A percentile compares a stretch with the other conserved stretches of the same genome.
These are phyloP conservation scores for Eupithecia abbreviata DNA, from an alignment of 2,888 invertebrate genomes.

Conservation along the genomic window DNA sequence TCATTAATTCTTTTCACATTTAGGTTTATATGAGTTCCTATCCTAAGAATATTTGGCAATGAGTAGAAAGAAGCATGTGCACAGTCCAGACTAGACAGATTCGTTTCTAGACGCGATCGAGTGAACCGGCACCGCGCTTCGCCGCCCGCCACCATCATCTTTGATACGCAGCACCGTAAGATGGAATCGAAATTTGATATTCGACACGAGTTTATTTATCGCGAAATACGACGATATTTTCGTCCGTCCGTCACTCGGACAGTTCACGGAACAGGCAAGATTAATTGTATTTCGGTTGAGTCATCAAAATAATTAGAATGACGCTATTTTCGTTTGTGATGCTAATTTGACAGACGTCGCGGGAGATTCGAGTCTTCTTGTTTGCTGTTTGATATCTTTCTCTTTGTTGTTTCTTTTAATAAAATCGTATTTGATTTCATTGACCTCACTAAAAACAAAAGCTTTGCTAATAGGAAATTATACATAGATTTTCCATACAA, in stretches of 20 bases:
- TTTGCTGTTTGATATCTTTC: conserved; percentile 75
- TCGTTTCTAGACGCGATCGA: conserved; percentile 32
- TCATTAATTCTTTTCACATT: background rate
- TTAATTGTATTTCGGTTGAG: conserved; percentile 84
- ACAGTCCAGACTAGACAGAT: conserved; percentile 23
- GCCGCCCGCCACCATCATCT: conserved; percentile 62
- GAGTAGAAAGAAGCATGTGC: background rate
- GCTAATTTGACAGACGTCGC: conserved; percentile 84
- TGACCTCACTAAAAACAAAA: background rate
- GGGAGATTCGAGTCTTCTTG: conserved; percentile 79
- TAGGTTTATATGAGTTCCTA: background rate
- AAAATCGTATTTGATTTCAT: conserved; percentile 34
- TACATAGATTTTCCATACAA: background rate
- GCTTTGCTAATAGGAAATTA: background rate
- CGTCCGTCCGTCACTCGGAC: conserved; percentile 82
- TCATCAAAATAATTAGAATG: conserved; percentile 85
- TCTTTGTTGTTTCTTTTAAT: conserved; percentile 69
- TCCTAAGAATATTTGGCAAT: conserved; percentile 8
- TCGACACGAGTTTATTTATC: conserved; percentile 79
- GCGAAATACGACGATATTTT: conserved; percentile 83
- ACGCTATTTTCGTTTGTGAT: conserved; percentile 83
- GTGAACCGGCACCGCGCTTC: conserved; percentile 67
- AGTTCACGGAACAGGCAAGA: conserved; percentile 83
- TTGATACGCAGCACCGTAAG: conserved; percentile 79
- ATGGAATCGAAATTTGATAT: conserved; percentile 83